Percentiles rank a stretch among this genome's conserved stretches.
phyloP scores from a whole-genome alignment of 2,797 vertebrate genomes.

The Trichosurus vulpecula region DNA sequence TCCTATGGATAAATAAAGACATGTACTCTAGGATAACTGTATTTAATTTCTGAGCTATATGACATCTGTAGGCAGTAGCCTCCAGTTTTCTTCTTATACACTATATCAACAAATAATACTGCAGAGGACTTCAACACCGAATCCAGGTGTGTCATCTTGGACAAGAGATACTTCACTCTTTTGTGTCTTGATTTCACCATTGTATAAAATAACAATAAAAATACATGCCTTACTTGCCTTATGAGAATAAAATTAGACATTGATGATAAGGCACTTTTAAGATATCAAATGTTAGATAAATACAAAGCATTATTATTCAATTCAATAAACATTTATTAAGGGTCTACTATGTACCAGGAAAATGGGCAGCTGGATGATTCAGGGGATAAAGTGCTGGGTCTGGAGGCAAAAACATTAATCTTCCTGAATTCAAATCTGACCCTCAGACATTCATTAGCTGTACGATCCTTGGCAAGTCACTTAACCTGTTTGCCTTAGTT shows the following conservation, averaged over 20 bases:
- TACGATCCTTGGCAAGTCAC: not conserved
- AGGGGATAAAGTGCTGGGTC: not conserved
- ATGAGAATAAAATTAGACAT: not conserved
- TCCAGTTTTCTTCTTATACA: not conserved
- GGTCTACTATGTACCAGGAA: not conserved
- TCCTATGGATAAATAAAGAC: not conserved
- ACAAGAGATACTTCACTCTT: not conserved
- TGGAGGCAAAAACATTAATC: not conserved
- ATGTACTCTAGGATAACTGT: not conserved
- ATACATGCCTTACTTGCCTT: not conserved
- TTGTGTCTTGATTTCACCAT: not conserved
- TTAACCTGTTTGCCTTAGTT: not conserved
- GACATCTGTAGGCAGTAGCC: not conserved
- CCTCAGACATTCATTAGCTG: no score
- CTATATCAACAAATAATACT: not conserved
- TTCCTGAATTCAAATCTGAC: not conserved
- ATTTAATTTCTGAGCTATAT: not conserved
- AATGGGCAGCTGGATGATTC: not conserved
- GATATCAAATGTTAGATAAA: not conserved
- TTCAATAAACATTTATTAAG: slow-evolving; percentile 2
- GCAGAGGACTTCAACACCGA: not conserved
- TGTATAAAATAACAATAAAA: not conserved
- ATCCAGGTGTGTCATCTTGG: not conserved
- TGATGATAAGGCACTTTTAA: not conserved
- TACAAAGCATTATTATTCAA: not conserved